Evolutionary conservation across 2,797 vertebrate species (phyloP), one percentile per base, ranked within the genome.

Genomic region (Helicolenus hilgendorfi): DNA sequence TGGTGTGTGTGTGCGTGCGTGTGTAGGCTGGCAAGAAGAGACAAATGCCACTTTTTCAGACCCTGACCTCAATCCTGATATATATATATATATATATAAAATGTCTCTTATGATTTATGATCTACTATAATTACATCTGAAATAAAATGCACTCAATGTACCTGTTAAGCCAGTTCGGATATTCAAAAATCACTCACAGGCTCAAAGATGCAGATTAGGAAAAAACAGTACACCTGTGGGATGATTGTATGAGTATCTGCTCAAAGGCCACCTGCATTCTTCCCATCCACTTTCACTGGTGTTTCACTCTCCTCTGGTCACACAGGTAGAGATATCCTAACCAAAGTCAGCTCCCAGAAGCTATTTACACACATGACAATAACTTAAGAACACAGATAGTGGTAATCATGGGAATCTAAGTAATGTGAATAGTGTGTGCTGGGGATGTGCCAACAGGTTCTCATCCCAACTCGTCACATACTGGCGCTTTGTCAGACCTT

Each of bases 51-150:
- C 15, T 14, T 49, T 15, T 26, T 53, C 35, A 41, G 56, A 35
- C 60, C 56, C 20, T 58, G 58, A 70, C 72, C 29, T 49, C 7
- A 14, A 22, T 33, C 29, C 56, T 62, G 11, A 69, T 35, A 45
- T 35, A 38, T 27, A 56, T 29, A 35, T 31, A 36, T n/a, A n/a
- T n/a, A n/a, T n/a, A n/a, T n/a, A 45, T 20, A 26, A 58, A 64
- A 24, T 18, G 35, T 49, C 68, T 38, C 11, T 11, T 14, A 18
- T 83, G 55, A 87, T 80, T 77, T 64, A 83, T 85, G 63, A 53
- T 53, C 20, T 74, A 24, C 65, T 60, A 4, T 49, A 22, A 87
- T 79, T 72, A 38, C 79, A 41, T 41, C 14, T 75, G 26, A 59
- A 38, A 36, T 18, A 53, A 36, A 41, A 45, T 73, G 9, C 41